Evolutionary conservation across 2,797 vertebrate genomes (phyloP).

Genomic region (Platyrinchus mystaceus): DNA sequence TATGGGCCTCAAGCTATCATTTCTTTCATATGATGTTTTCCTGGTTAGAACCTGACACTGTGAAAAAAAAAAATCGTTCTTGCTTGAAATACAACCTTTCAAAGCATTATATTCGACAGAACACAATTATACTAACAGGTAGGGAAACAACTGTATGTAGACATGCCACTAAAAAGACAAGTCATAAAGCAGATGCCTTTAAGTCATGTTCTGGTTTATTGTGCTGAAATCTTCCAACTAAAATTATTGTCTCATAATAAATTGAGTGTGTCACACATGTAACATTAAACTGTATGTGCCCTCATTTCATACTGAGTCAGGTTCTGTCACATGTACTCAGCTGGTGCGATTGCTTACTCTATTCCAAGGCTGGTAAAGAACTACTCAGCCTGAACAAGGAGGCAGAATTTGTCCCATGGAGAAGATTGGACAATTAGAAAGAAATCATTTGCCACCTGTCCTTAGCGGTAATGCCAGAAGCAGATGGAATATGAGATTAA

Average conservation of each 20-base stretch:
- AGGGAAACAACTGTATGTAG: not conserved
- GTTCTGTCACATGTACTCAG: not conserved
- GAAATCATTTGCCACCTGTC: constrained; percentile 56
- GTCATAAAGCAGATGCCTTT: not conserved
- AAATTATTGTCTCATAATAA: not conserved
- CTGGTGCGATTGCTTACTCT: not conserved
- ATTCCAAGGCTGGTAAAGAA: not conserved
- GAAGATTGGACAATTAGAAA: constrained; percentile 44
- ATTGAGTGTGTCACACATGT: not conserved
- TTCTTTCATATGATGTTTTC: not conserved
- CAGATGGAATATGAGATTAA: constrained; percentile 67
- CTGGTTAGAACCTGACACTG: not conserved
- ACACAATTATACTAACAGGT: not conserved
- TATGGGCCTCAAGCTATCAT: not conserved
- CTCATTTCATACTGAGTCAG: not conserved
- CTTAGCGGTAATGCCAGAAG: constrained; percentile 44
- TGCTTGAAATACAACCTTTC: not conserved
- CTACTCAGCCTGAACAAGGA: not conserved
- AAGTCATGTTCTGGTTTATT: not conserved
- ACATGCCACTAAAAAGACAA: not conserved
- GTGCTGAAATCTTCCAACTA: not conserved
- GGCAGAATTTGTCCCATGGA: constrained; percentile 40
- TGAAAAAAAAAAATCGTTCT: not conserved
- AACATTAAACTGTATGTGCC: not conserved
- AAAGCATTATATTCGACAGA: not conserved